phyloP scores from a whole-genome alignment of 2,113 vertebrate genomes.

The Ceratotherium simum region DNA sequence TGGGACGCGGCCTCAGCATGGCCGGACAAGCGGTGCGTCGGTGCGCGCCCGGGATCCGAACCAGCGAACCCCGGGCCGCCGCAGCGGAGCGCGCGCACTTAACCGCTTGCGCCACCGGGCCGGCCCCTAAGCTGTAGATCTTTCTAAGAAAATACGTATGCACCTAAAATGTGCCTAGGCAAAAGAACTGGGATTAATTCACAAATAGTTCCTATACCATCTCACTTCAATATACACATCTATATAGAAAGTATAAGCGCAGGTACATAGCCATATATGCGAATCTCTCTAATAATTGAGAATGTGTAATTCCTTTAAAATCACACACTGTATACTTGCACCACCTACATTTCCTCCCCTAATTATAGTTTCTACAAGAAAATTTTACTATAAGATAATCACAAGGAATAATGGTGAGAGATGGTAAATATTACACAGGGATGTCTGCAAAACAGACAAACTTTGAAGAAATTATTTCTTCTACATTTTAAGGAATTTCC shows the following conservation, averaged over 20 bases:
- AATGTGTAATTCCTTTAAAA: slow-evolving; percentile 27
- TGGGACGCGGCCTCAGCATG: too few species aligned
- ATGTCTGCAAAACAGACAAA: slow-evolving; percentile 13
- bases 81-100: too few species aligned
- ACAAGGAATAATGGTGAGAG: neutral
- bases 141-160: neutral
- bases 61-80: too few species aligned
- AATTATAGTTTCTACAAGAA: neutral
- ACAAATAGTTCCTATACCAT: neutral
- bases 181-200: neutral
- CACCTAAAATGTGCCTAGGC: neutral
- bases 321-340: neutral
- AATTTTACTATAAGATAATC: neutral
- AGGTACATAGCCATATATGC: neutral
- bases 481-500: slow-evolving; percentile 40
- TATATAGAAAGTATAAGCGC: neutral
- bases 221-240: neutral
- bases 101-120: too few species aligned
- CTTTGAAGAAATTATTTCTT: neutral
- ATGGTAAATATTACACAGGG: neutral
- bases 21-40: too few species aligned
- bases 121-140: neutral
- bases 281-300: neutral
- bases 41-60: too few species aligned
- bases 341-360: neutral